Percentiles rank a stretch among this genome's conserved stretches.
These are phyloP conservation scores for Spodoptera exigua DNA, from an alignment of 2,888 invertebrate species.

Conservation along the genomic window DNA sequence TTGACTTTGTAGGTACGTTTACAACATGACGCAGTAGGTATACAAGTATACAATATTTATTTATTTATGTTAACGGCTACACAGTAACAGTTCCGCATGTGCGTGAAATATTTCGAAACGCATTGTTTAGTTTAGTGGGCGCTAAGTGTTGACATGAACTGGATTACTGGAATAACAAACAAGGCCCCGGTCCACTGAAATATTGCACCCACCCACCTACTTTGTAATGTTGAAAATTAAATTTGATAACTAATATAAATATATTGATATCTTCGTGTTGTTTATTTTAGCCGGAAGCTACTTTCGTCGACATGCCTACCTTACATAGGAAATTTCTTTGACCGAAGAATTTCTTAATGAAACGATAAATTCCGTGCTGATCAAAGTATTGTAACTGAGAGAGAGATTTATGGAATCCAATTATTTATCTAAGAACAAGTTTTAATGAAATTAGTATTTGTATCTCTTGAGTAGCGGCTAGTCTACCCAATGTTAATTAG, in stretches of 20 bases:
- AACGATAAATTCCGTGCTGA: slow-evolving; percentile 69
- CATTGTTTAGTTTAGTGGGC: slow-evolving; percentile 51
- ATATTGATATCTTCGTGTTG: slow-evolving; percentile 25
- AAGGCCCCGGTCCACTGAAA: slow-evolving; percentile 20
- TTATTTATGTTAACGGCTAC: slow-evolving; percentile 45
- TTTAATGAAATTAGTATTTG: slow-evolving; percentile 39
- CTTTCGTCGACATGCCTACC: slow-evolving; percentile 50
- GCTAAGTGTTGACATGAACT: slow-evolving; percentile 48
- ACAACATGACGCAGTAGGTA: slow-evolving; percentile 11
- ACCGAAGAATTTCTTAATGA: slow-evolving; percentile 69
- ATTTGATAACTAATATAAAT: slow-evolving; percentile 7
- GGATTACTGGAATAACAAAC: slow-evolving; percentile 50
- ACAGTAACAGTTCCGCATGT: slow-evolving; percentile 40
- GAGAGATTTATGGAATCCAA: slow-evolving; percentile 55
- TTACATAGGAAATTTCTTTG: slow-evolving; percentile 62
- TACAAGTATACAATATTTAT: slow-evolving; percentile 26
- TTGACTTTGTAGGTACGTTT: slow-evolving; percentile 27
- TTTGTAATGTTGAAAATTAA: slow-evolving; percentile 28
- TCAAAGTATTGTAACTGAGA: slow-evolving; percentile 60
- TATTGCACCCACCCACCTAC: not conserved
- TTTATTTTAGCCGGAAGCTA: slow-evolving; percentile 48
- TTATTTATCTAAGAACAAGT: slow-evolving; percentile 51
- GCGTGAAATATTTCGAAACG: slow-evolving; percentile 52
- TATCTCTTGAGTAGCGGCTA: slow-evolving; percentile 29
- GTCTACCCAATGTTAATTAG: slow-evolving; percentile 45